These are phyloP conservation scores for Dicaeum eximium DNA, from an alignment of 2,113 vertebrate species.

Conservation along the genomic window DNA sequence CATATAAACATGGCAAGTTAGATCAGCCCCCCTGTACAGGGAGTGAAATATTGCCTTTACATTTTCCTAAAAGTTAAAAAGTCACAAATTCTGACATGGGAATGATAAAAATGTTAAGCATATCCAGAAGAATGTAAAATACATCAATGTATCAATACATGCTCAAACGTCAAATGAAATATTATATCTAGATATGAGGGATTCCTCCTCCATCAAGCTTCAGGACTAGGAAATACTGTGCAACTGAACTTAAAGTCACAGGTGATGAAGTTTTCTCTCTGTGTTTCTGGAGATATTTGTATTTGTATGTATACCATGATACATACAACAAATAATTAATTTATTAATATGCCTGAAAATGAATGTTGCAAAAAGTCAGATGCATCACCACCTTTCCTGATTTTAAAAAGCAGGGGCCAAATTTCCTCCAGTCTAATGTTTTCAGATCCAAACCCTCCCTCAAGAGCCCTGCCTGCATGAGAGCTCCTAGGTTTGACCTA, in stretches of 20 bases:
- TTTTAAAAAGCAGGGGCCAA: neutral
- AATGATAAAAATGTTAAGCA: constrained; percentile 59
- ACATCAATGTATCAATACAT: constrained; percentile 1
- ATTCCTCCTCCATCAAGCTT: constrained; percentile 22
- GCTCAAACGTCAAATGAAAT: constrained; percentile 12
- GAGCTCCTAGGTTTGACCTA: neutral
- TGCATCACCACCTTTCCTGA: neutral
- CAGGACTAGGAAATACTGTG: constrained; percentile 11
- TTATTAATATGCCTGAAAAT: neutral
- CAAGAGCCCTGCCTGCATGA: neutral
- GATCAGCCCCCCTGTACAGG: constrained; percentile 42
- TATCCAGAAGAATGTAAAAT: constrained; percentile 57
- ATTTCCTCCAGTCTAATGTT: neutral
- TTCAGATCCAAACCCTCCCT: neutral
- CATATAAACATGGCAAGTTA: constrained; percentile 69
- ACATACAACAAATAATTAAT: neutral
- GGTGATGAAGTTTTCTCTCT: neutral
- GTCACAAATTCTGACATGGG: constrained; percentile 37
- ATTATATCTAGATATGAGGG: constrained; percentile 25
- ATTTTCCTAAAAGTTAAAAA: constrained; percentile 68
- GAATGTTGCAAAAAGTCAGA: neutral
- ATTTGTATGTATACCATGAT: neutral
- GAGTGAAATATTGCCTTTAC: constrained; percentile 54
- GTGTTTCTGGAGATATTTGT: neutral
- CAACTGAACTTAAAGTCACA: constrained; percentile 1